Base-by-base conservation (phyloP, 2,113 vertebrate genomes). In the Cololabis saira region DNA sequence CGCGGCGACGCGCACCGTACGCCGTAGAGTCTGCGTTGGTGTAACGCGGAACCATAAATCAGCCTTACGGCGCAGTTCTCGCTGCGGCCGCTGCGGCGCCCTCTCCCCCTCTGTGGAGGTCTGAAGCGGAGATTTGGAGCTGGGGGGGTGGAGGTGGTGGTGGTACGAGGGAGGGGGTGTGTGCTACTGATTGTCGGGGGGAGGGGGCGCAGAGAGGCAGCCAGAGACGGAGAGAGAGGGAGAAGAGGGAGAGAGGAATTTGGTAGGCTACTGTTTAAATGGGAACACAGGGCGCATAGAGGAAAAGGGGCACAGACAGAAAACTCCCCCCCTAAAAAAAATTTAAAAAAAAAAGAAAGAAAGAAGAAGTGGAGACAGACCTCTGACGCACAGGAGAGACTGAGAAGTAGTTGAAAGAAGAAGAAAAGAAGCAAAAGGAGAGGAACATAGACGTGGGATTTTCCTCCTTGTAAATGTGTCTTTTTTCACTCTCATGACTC, bases 401-500 rank as follows among this genome's bases (percentile, higher is more conserved):
- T 43, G 22, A 48, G 74, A 61, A 58, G 69, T 61, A 68, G 63
- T 50, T 15, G 13, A 64, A 41, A 41, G 15, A 33, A 70, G 49
- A 45, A 67, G 5, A 53, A 15, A n/a, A 55, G 17, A 51, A 67
- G 19, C 30, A 45, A 22, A n/a, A 49, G 30, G 30, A 60, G 19
- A 56, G 40, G 12, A 55, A 61, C 49, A 73, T 45, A 50, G 13
- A n/a, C 30, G 42, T 22, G 44, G 67, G 57, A 58, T 73, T 63
- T 78, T 60, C 67, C 53, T 53, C 18, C 3, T 42, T 54, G 41
- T 41, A 27, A 60, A 61, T 60, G 4, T 67, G 67, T 42, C 62
- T 78, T 51, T 43, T 74, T 60, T 73, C 19, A 58, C 73, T 86
- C 81, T 57, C 67, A 80, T 81, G 85, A 81, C 71, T 86, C 78